A percentile compares a stretch with the other conserved stretches of the same genome.
These are phyloP conservation scores for Chrysolina oricalcia DNA, from an alignment of 2,888 invertebrate genomes.

Conservation along the genomic window DNA sequence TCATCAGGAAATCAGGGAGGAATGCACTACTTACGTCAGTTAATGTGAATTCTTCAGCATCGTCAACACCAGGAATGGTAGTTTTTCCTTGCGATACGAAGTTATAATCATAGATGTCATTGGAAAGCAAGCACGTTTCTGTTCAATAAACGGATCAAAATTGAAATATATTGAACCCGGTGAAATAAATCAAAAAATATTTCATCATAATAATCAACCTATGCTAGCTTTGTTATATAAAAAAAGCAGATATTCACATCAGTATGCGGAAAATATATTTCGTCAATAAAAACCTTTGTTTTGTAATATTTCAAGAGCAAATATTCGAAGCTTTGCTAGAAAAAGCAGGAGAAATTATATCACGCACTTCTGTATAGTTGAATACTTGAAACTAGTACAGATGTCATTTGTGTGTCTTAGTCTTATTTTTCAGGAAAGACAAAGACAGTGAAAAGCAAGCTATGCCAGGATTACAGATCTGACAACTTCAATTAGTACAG, in stretches of 20 bases:
- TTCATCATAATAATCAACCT: not conserved
- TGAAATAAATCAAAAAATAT: not conserved
- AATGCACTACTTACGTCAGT: constrained; percentile 87
- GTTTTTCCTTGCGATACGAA: constrained; percentile 98
- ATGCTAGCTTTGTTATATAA: not conserved
- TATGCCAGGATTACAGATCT: no score
- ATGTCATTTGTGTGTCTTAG: no score
- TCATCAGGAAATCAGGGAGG: not conserved
- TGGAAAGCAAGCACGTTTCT: constrained; percentile 87
- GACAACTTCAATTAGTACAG: no score
- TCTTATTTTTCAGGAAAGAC: no score
- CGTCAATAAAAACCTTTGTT: not conserved
- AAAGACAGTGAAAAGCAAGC: no score
- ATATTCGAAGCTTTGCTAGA: not conserved
- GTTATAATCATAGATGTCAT: constrained; percentile 94
- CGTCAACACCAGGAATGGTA: constrained; percentile 95
- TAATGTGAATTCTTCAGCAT: constrained; percentile 91
- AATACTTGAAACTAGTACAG: not conserved
- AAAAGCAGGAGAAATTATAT: not conserved
- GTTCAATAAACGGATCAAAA: constrained; percentile 64
- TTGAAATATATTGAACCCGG: not conserved
- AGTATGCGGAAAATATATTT: not conserved
- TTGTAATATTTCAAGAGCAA: not conserved
- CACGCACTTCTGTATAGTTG: not conserved
- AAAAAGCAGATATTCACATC: not conserved